A percentile compares a stretch with the other conserved stretches of the same genome.
Conservation (phyloP, 2,888 invertebrate genomes). For the Athrips mouffetella region DNA sequence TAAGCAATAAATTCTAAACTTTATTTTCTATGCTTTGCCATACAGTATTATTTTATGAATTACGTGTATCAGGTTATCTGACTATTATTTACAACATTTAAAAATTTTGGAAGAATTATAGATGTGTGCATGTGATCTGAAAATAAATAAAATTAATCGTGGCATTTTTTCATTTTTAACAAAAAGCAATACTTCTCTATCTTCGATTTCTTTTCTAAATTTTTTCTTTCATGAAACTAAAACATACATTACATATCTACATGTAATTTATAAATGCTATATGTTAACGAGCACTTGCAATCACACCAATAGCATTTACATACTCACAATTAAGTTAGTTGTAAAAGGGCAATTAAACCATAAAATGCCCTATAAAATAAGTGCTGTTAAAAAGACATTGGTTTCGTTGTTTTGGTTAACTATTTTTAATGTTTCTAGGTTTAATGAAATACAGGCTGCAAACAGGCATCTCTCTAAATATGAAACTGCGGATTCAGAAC, state of each 20-base stretch:
- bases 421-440: slow-evolving; percentile 61
- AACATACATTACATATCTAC: neutral
- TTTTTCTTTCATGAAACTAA: neutral
- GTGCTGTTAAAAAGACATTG: slow-evolving; percentile 62
- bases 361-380: slow-evolving; percentile 21
- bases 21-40: slow-evolving; percentile 31
- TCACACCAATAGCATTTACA: slow-evolving; percentile 3
- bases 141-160: slow-evolving; percentile 26
- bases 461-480: too few species aligned
- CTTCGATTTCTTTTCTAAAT: neutral
- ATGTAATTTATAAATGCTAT: too few species aligned
- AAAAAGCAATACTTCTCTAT: slow-evolving; percentile 19
- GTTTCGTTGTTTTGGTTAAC: slow-evolving; percentile 61
- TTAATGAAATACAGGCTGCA: too few species aligned
- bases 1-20: slow-evolving; percentile 53
- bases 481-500: too few species aligned
- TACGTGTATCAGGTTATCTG: slow-evolving; percentile 20
- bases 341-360: neutral
- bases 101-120: neutral
- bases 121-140: slow-evolving; percentile 20
- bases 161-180: slow-evolving; percentile 53
- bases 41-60: slow-evolving; percentile 42
- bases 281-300: slow-evolving; percentile 9
- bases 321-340: neutral
- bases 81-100: slow-evolving; percentile 27